These are phyloP conservation scores for Watsonalla binaria DNA, from an alignment of 2,888 invertebrate species.

Conservation along the genomic window DNA sequence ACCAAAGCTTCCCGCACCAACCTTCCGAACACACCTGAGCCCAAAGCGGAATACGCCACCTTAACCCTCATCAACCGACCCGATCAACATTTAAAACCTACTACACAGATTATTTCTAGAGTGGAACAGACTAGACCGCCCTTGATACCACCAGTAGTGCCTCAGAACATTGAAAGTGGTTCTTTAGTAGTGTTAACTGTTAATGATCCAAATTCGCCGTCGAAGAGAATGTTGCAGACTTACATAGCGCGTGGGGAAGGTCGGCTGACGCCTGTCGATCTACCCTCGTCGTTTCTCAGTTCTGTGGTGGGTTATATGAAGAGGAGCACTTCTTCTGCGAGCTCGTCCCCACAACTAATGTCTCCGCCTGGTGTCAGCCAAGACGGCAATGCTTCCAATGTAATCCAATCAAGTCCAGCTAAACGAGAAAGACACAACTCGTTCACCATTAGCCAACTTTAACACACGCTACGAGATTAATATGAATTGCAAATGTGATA, in stretches of 20 bases:
- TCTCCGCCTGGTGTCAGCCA: conserved; percentile 55
- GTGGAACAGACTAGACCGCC: background rate
- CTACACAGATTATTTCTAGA: conserved; percentile 14
- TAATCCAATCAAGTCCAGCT: conserved; percentile 42
- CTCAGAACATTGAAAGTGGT: conserved; percentile 57
- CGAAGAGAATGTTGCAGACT: conserved; percentile 67
- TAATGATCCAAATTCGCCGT: conserved; percentile 58
- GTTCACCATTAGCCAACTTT: conserved; percentile 63
- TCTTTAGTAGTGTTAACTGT: conserved; percentile 66
- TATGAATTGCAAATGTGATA: background rate
- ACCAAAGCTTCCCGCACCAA: background rate
- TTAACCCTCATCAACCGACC: conserved; percentile 18
- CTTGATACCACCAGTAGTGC: conserved; percentile 17
- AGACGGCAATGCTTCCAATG: conserved; percentile 40
- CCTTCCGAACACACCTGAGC: background rate
- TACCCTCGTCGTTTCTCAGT: conserved; percentile 52
- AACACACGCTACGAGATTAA: conserved; percentile 6
- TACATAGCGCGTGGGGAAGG: conserved; percentile 60
- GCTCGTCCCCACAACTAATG: conserved; percentile 64
- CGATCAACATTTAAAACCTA: conserved; percentile 16
- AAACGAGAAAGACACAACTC: conserved; percentile 54
- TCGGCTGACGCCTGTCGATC: conserved; percentile 51
- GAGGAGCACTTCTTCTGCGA: conserved; percentile 51
- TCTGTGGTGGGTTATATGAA: conserved; percentile 66
- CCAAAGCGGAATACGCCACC: conserved; percentile 15